phyloP scores from a whole-genome alignment of 1,140 invertebrate genomes.

The Drosophila oshimai region DNA sequence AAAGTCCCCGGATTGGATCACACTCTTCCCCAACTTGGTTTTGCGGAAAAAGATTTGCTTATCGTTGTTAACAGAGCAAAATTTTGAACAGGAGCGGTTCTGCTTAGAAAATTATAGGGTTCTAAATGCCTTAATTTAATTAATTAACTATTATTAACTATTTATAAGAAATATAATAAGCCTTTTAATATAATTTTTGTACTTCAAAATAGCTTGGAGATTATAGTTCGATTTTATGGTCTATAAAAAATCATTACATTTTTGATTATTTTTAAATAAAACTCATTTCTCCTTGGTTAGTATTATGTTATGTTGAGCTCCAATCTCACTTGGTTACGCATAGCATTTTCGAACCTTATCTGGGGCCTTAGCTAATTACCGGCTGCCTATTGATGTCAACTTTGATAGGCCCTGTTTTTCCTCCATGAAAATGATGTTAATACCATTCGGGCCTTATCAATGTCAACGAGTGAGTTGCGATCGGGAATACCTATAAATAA shows the following conservation, averaged over 20 bases:
- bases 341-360: constrained; percentile 16
- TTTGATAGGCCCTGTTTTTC: constrained; percentile 37
- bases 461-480: neutral
- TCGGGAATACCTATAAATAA: constrained; percentile 5
- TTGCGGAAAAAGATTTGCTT: constrained; percentile 25
- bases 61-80: neutral
- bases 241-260: no score
- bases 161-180: no score
- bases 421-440: constrained; percentile 19
- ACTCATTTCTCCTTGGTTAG: no score
- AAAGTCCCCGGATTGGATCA: constrained; percentile 22
- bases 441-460: constrained; percentile 39
- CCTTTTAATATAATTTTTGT: no score
- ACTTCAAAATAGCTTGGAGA: no score
- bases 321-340: neutral
- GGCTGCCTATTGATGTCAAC: constrained; percentile 5
- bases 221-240: no score
- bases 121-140: neutral
- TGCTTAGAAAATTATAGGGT: neutral
- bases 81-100: constrained; percentile 4
- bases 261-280: no score
- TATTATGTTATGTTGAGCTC: neutral
- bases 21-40: neutral
- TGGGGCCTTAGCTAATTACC: constrained; percentile 21
- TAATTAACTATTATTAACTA: no score